Base-by-base conservation (phyloP, 2,888 invertebrate genomes). In the Acanthosepion esculentum region DNA sequence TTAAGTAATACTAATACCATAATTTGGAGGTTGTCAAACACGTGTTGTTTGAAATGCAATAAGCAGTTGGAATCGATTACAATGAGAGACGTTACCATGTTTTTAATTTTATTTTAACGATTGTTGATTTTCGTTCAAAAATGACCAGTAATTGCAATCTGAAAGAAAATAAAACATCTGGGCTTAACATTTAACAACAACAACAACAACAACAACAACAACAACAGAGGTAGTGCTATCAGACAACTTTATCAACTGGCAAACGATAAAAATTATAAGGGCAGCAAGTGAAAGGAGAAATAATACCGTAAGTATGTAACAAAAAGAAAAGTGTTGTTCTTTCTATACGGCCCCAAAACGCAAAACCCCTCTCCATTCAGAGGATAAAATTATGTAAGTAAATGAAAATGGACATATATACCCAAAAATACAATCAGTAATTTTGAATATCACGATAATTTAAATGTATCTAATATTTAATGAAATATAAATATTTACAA, bases 61-160 rank as follows among this genome's bases (percentile, higher is more conserved):
- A 78, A 78, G 78, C 78, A 4, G 78, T 78, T 5, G n/a, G 1
- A 78, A 78, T n/a, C 78, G 78, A 78, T 78, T 78, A 78, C n/a
- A 78, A 78, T 78, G 78, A 78, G 33, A 78, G n/a, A 78, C 78
- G 78, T 78, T 78, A 78, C 78, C 78, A 78, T 78, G 78, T 78
- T 78, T 78, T 78, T n/a, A n/a, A 78, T 78, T 78, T 78, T 78
- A n/a, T 20, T 78, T 78, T 78, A 78, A 78, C n/a, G 78, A 78
- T 78, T 78, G n/a, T 78, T 33, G 78, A 78, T 15, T 78, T 78
- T 78, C 78, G 78, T 78, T 78, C 78, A 78, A 78, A 78, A 78
- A 78, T 78, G 78, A n/a, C 78, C 78, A 78, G 78, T 78, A 78
- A 78, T 78, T 78, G n/a, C n/a, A 78, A 78, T n/a, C 78, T 78